These are phyloP conservation scores for Takifugu bimaculatus DNA, from an alignment of 2,113 vertebrate genomes.

Conservation along the genomic window DNA sequence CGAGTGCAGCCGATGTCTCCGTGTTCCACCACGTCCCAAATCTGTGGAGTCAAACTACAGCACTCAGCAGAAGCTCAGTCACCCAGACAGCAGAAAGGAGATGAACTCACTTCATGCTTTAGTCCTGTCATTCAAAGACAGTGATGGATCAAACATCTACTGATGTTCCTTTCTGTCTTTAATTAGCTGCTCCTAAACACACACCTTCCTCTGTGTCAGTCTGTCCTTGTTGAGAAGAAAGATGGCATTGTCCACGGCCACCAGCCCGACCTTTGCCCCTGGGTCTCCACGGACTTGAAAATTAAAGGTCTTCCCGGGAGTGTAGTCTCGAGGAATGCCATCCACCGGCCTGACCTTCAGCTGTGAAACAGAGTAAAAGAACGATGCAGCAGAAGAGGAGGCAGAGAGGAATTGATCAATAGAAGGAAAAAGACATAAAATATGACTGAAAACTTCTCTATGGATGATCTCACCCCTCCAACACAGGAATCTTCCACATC, in stretches of 20 bases:
- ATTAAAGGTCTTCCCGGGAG: conserved; percentile 65
- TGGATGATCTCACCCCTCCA: conserved; percentile 73
- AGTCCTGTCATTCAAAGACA: too few relatives aligned
- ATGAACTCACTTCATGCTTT: background rate
- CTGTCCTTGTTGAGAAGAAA: conserved; percentile 71
- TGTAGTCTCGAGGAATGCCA: background rate
- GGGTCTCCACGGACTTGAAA: conserved; percentile 72
- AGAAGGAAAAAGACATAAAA: background rate
- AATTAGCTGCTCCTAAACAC: background rate
- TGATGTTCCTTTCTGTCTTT: background rate
- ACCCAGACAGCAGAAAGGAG: background rate
- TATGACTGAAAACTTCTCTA: background rate
- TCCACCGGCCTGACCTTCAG: conserved; percentile 55
- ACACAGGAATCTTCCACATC: conserved; percentile 81
- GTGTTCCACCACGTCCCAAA: conserved; percentile 82
- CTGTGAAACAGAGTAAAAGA: conserved; percentile 23
- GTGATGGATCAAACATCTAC: too few relatives aligned
- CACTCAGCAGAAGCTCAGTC: background rate
- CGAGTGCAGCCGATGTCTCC: conserved; percentile 82
- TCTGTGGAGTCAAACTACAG: conserved; percentile 54
- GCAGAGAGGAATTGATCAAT: too few relatives aligned
- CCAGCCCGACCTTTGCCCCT: conserved; percentile 73
- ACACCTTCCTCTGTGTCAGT: conserved; percentile 79
- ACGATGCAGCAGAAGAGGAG: background rate
- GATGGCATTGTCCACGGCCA: conserved; percentile 80